Conservation (phyloP, 2,113 vertebrate species). For the Ascaphus truei region DNA sequence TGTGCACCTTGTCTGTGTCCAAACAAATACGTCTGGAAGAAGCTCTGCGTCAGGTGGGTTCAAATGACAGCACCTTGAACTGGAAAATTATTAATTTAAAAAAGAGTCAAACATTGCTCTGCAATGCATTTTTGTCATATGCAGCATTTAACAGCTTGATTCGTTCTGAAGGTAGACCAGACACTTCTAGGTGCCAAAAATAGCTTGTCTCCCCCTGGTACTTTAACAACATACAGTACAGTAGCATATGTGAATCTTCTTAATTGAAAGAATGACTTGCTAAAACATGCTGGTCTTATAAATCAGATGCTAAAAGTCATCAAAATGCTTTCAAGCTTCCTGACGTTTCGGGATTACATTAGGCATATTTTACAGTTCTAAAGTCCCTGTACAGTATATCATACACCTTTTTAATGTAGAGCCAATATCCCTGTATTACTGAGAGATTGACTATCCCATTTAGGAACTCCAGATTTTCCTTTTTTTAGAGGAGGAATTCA, state of each 20-base stretch:
- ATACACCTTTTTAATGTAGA: too few relatives aligned
- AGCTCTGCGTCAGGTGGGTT: conserved; percentile 81
- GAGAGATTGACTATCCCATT: too few relatives aligned
- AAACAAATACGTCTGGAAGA: conserved; percentile 92
- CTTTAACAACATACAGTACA: conserved; percentile 26
- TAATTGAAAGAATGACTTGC: conserved; percentile 27
- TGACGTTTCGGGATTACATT: conserved; percentile 18
- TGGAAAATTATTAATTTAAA: too few relatives aligned
- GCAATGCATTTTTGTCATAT: neutral
- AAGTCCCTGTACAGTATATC: conserved; percentile 24
- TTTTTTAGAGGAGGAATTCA: neutral
- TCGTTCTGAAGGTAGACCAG: neutral
- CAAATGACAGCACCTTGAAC: neutral
- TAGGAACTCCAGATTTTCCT: too few relatives aligned
- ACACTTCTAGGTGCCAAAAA: neutral
- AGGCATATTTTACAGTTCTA: conserved; percentile 42
- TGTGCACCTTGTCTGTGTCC: conserved; percentile 89
- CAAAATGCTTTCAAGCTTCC: conserved; percentile 40
- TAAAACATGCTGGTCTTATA: conserved; percentile 40
- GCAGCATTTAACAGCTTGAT: neutral
- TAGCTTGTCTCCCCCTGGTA: conserved; percentile 33
- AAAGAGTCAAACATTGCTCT: too few relatives aligned
- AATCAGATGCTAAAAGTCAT: conserved; percentile 45
- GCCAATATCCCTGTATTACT: too few relatives aligned
- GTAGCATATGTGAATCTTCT: conserved; percentile 38